A percentile compares a stretch with the other conserved stretches of the same genome.
Evolutionary conservation across 2,888 invertebrate species (phyloP).

Genomic region (Phortica magna): DNA sequence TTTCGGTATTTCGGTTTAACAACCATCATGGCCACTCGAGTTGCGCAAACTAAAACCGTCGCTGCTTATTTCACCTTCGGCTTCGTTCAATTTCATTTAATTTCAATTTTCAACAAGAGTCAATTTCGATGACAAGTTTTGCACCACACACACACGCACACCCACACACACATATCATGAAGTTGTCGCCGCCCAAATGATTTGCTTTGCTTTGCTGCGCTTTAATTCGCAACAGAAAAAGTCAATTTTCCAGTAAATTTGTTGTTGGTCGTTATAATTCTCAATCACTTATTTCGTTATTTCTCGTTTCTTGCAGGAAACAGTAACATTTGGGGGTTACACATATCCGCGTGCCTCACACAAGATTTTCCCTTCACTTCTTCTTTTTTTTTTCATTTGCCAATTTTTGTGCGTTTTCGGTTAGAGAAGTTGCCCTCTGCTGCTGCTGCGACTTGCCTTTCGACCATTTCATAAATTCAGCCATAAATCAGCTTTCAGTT

Average conservation of each 20-base stretch:
- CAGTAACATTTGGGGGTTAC: no score
- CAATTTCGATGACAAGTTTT: conserved; percentile 59
- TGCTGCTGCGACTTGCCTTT: conserved; percentile 39
- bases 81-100: conserved; percentile 66
- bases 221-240: conserved; percentile 69
- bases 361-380: background rate
- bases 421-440: background rate
- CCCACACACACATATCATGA: conserved; percentile 1
- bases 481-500: conserved; percentile 72
- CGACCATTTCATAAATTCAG: conserved; percentile 69
- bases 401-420: conserved; percentile 33
- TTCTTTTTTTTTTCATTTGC: conserved; percentile 48
- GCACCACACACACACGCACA: background rate
- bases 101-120: conserved; percentile 35
- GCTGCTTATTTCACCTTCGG: conserved; percentile 69
- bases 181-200: background rate
- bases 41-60: conserved; percentile 25
- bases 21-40: conserved; percentile 1
- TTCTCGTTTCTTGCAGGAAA: conserved; percentile 50
- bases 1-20: conserved; percentile 3
- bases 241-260: conserved; percentile 77
- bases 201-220: conserved; percentile 39
- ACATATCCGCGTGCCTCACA: no score
- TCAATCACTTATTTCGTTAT: conserved; percentile 76
- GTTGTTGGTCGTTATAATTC: conserved; percentile 74